phyloP scores from a whole-genome alignment of 2,888 invertebrate genomes.

The Cephus rjabovi region DNA sequence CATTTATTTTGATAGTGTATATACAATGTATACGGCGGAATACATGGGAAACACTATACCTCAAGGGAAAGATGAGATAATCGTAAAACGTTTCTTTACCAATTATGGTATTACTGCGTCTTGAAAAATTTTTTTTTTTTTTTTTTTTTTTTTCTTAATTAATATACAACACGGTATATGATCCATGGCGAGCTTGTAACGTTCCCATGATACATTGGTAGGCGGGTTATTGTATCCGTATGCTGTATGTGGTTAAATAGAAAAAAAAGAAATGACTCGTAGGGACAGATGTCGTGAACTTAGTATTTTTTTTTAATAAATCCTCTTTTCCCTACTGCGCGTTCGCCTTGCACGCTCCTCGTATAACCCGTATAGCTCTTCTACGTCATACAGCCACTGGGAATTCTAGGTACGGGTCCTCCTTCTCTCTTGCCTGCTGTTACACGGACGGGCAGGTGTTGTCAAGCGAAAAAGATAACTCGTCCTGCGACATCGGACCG shows the following conservation, averaged over 20 bases:
- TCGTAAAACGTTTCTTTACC: neutral
- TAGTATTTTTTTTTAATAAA: neutral
- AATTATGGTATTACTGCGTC: neutral
- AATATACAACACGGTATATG: neutral
- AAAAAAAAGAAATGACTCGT: neutral
- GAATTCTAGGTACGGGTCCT: neutral
- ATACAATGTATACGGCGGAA: neutral
- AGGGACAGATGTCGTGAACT: neutral
- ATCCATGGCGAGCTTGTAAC: neutral
- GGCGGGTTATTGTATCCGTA: neutral
- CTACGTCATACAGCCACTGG: neutral
- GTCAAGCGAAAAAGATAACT: neutral
- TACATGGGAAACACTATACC: neutral
- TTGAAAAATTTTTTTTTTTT: neutral
- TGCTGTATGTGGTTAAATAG: neutral
- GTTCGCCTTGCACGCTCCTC: neutral
- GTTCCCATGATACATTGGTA: neutral
- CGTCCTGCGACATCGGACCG: neutral
- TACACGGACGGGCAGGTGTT: conserved; percentile 6
- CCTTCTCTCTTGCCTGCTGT: neutral
- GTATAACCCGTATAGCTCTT: neutral
- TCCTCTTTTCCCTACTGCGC: neutral
- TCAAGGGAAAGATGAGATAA: neutral
- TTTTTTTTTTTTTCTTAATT: neutral
- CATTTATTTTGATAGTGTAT: neutral